Evolutionary conservation across 2,888 invertebrate species (phyloP).

Genomic region (Tanaodytes sp.): DNA sequence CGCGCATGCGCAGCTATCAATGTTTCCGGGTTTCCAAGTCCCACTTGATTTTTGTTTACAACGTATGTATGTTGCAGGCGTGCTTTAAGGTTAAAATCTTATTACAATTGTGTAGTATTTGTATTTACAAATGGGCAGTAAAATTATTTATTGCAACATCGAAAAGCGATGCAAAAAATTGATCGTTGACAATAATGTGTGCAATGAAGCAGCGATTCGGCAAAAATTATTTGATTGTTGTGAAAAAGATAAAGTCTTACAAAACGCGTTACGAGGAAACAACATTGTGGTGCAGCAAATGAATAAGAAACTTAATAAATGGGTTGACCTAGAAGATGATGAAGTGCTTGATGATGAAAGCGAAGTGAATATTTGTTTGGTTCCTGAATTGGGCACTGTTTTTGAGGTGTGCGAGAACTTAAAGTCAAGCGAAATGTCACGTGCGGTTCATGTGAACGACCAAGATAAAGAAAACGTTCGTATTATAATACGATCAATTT

Average conservation of each 20-base stretch:
- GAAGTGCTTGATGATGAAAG: background rate
- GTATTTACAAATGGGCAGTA: conserved; percentile 1
- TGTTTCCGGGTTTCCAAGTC: no score
- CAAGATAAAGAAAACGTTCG: no score
- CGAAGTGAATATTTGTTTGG: background rate
- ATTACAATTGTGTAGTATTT: no score
- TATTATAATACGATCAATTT: no score
- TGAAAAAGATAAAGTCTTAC: background rate
- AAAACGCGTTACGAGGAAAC: background rate
- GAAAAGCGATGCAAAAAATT: background rate
- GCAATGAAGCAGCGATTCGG: background rate
- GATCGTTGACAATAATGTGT: background rate
- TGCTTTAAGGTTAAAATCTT: no score
- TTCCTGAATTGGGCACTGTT: background rate
- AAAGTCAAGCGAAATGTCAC: no score
- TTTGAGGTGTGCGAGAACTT: no score
- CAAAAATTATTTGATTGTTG: background rate
- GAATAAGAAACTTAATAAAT: background rate
- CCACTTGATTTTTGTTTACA: no score
- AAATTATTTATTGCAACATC: background rate
- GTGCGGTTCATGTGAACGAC: no score
- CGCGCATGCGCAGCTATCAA: no score
- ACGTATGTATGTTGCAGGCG: no score
- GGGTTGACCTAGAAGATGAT: background rate
- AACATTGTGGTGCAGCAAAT: conserved; percentile 6